Conservation (phyloP, 1,140 invertebrate species). For the Homarus americanus region DNA sequence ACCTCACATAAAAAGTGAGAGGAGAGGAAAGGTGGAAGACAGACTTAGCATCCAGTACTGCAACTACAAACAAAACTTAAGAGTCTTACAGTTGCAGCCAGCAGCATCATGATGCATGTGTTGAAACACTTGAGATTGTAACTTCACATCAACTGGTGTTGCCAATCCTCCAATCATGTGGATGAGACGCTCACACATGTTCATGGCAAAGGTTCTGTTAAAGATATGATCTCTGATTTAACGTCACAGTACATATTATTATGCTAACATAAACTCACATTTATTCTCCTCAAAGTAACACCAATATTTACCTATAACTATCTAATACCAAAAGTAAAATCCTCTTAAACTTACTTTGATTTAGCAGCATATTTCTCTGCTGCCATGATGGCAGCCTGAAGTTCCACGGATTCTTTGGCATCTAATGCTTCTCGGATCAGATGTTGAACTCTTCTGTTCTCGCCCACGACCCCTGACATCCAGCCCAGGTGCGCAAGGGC, state of each 20-base stretch:
- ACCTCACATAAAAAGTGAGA: no score
- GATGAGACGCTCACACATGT: conserved; percentile 96
- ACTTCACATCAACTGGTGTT: conserved; percentile 93
- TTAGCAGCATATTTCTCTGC: conserved; percentile 94
- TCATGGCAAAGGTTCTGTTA: conserved; percentile 93
- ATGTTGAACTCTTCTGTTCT: conserved; percentile 96
- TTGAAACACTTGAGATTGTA: conserved; percentile 93
- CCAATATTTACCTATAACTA: neutral
- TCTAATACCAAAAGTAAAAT: conserved; percentile 75
- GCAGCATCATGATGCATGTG: conserved; percentile 96
- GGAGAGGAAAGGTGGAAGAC: no score
- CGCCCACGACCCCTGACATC: conserved; percentile 94
- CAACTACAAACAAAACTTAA: neutral
- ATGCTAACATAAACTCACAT: no score
- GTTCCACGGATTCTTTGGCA: conserved; percentile 96
- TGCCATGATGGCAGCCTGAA: conserved; percentile 96
- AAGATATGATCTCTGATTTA: neutral
- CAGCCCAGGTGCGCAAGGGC: conserved; percentile 94
- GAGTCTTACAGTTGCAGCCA: conserved; percentile 87
- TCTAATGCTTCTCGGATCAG: conserved; percentile 95
- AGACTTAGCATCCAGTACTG: no score
- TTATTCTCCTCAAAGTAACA: neutral
- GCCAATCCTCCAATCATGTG: conserved; percentile 96
- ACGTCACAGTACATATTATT: no score
- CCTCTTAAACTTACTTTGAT: conserved; percentile 84